These are phyloP conservation scores for Protaetia brevitarsis DNA, from an alignment of 1,140 invertebrate genomes.

Conservation along the genomic window DNA sequence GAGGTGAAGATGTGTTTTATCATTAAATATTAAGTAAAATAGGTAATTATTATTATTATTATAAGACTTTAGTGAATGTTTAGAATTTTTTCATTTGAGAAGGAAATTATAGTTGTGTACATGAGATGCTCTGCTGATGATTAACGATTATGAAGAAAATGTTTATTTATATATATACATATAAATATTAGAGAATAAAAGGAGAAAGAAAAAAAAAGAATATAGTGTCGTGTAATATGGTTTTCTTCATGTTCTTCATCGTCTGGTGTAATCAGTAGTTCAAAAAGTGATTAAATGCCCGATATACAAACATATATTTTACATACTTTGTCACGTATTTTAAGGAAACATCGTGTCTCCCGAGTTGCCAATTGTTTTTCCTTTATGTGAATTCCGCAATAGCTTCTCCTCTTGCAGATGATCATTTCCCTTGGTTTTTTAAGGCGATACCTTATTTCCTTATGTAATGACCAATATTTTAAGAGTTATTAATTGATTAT, in stretches of 20 bases:
- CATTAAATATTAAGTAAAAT: background rate
- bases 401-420: background rate
- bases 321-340: too few relatives aligned
- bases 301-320: too few relatives aligned
- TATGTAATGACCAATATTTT: conserved; percentile 27
- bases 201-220: background rate
- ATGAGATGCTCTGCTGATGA: conserved; percentile 60
- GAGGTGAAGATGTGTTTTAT: conserved; percentile 9
- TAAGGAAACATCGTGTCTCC: too few relatives aligned
- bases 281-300: too few relatives aligned
- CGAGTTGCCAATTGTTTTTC: too few relatives aligned
- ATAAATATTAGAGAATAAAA: background rate
- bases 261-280: too few relatives aligned
- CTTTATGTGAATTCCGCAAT: too few relatives aligned
- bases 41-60: background rate
- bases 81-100: conserved; percentile 97
- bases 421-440: background rate
- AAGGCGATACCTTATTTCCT: conserved; percentile 21
- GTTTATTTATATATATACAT: conserved; percentile 10
- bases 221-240: background rate
- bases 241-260: background rate
- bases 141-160: background rate
- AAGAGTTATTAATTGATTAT: conserved; percentile 31
- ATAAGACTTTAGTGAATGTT: conserved; percentile 39
- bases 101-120: conserved; percentile 99